Percentiles rank a stretch among this genome's conserved stretches.
phyloP scores from a whole-genome alignment of 92 coral and sea anemone species.

The Zoanthus sansibaricus region DNA sequence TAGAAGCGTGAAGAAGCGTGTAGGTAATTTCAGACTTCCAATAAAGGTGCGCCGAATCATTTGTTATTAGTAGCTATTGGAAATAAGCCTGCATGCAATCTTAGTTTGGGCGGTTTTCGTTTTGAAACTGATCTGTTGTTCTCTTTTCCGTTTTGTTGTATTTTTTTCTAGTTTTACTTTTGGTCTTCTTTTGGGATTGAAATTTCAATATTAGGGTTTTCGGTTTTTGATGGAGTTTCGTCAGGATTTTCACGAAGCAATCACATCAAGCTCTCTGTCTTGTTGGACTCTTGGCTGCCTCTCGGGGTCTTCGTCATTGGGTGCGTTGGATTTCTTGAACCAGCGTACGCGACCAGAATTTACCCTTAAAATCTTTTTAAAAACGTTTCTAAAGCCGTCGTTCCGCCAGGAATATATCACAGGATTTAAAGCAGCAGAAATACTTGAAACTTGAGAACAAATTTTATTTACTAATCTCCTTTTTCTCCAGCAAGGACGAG shows the following conservation, averaged over 20 bases:
- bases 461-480: background rate
- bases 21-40: too few relatives aligned
- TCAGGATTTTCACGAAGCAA: background rate
- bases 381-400: slow-evolving; percentile 29
- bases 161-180: too few relatives aligned
- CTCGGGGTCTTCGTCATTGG: background rate
- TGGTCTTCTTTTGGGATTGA: too few relatives aligned
- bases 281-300: background rate
- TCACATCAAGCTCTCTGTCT: background rate
- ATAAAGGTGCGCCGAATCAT: too few relatives aligned
- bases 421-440: slow-evolving; percentile 32
- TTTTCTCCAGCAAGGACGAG: background rate
- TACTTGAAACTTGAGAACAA: background rate
- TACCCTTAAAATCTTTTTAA: background rate
- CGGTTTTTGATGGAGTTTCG: background rate
- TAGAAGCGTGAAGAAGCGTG: too few relatives aligned
- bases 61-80: too few relatives aligned
- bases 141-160: too few relatives aligned
- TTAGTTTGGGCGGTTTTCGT: too few relatives aligned
- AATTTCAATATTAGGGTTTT: too few relatives aligned
- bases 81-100: too few relatives aligned
- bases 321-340: background rate
- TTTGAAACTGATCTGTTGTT: too few relatives aligned
- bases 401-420: slow-evolving; percentile 44
- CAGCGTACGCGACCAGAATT: background rate